phyloP scores from a whole-genome alignment of 2,113 vertebrate genomes.

The Phyllopteryx taeniolatus region DNA sequence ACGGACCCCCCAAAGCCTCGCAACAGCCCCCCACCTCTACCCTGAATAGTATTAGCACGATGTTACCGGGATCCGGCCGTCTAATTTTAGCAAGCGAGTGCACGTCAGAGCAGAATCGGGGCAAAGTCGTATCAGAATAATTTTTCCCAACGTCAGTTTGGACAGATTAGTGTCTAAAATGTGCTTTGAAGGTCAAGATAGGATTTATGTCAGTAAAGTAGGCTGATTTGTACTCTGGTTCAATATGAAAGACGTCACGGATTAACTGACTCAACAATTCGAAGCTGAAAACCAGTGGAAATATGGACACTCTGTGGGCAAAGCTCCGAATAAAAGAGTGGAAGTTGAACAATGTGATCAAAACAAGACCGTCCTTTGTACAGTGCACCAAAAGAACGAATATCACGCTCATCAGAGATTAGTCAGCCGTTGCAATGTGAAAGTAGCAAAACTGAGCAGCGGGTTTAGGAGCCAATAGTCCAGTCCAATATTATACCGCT shows the following conservation, averaged over 20 bases:
- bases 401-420: no score
- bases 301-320: background rate
- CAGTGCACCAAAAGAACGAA: no score
- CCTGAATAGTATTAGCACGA: conserved; percentile 37
- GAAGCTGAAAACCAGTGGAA: background rate
- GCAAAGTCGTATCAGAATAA: background rate
- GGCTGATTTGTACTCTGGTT: background rate
- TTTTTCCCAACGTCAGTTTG: conserved; percentile 3
- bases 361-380: no score
- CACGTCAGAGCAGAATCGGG: conserved; percentile 5
- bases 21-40: background rate
- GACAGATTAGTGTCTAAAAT: background rate
- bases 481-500: no score
- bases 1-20: background rate
- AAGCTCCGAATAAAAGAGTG: background rate
- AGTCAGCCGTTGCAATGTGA: no score
- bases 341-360: background rate
- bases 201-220: conserved; percentile 7
- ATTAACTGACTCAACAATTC: background rate
- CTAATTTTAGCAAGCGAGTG: conserved; percentile 46
- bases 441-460: no score
- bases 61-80: conserved; percentile 24
- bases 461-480: no score
- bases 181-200: conserved; percentile 7
- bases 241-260: background rate